These are phyloP conservation scores for Drosophila mulleri DNA, from an alignment of 2,888 invertebrate species.

Conservation along the genomic window DNA sequence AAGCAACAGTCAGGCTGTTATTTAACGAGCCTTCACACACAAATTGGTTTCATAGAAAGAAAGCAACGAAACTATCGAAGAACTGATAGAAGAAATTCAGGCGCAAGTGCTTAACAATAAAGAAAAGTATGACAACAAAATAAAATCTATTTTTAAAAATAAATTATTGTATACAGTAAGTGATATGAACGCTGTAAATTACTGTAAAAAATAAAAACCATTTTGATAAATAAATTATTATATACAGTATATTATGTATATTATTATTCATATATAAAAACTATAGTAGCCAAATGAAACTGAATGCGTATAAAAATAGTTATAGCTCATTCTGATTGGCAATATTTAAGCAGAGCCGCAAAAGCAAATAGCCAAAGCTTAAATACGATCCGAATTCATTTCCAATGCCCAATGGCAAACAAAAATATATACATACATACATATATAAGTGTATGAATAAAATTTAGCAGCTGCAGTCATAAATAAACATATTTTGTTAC, in stretches of 20 bases:
- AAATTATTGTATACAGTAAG: too few species aligned
- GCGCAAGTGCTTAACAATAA: too few species aligned
- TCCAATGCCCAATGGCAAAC: background rate
- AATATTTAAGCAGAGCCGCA: background rate
- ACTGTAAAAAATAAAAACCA: too few species aligned
- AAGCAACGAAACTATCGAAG: conserved; percentile 1
- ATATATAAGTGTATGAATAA: conserved; percentile 27
- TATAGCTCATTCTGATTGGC: conserved; percentile 15
- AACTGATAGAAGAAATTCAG: background rate
- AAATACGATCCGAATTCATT: background rate
- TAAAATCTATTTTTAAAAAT: too few species aligned
- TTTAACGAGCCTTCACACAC: conserved; percentile 8
- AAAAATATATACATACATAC: background rate
- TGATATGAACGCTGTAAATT: too few species aligned
- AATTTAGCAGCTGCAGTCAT: conserved; percentile 41
- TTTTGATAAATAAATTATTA: too few species aligned
- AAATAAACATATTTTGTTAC: conserved; percentile 55
- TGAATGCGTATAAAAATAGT: conserved; percentile 11
- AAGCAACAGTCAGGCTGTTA: conserved; percentile 16
- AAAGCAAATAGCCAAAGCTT: conserved; percentile 7
- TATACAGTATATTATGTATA: too few species aligned
- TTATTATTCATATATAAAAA: too few species aligned
- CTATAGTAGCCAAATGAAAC: conserved; percentile 6
- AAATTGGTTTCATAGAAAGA: background rate
- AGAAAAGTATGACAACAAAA: too few species aligned